These are phyloP conservation scores for Patella ulyssiponensis DNA, from an alignment of 2,888 invertebrate genomes.

Conservation along the genomic window DNA sequence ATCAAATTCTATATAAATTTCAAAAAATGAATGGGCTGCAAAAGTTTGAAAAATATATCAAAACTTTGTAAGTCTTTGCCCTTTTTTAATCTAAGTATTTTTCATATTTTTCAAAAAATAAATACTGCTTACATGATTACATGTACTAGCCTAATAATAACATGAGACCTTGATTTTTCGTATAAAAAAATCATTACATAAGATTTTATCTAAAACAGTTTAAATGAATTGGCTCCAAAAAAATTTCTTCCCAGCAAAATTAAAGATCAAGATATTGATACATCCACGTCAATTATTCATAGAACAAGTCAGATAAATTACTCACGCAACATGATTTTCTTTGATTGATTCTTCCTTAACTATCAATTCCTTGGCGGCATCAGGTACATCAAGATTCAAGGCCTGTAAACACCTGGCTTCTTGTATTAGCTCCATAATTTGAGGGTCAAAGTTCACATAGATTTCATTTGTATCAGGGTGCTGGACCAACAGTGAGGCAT, in stretches of 20 bases:
- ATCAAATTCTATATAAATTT: background rate
- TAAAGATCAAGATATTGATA: too few species aligned
- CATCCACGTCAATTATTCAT: too few species aligned
- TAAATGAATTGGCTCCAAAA: too few species aligned
- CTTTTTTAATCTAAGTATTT: too few species aligned
- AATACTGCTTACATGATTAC: background rate
- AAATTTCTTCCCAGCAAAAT: too few species aligned
- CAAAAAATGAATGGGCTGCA: background rate
- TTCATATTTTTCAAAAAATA: background rate
- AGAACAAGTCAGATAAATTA: conserved; percentile 18
- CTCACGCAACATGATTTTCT: conserved; percentile 63
- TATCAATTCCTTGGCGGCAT: conserved; percentile 65
- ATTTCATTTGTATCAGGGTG: conserved; percentile 68
- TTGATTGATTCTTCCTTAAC: conserved; percentile 68
- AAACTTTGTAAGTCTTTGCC: too few species aligned
- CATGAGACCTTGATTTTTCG: too few species aligned
- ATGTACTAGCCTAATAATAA: too few species aligned
- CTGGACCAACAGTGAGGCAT: conserved; percentile 76
- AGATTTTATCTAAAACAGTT: background rate
- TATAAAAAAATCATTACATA: background rate
- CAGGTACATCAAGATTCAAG: conserved; percentile 71
- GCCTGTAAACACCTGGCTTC: conserved; percentile 71
- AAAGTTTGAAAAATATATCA: background rate
- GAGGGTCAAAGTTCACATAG: conserved; percentile 72
- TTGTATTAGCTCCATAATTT: conserved; percentile 71